Evolutionary conservation across 2,888 invertebrate genomes (phyloP).

Genomic region (Myathropa florea): DNA sequence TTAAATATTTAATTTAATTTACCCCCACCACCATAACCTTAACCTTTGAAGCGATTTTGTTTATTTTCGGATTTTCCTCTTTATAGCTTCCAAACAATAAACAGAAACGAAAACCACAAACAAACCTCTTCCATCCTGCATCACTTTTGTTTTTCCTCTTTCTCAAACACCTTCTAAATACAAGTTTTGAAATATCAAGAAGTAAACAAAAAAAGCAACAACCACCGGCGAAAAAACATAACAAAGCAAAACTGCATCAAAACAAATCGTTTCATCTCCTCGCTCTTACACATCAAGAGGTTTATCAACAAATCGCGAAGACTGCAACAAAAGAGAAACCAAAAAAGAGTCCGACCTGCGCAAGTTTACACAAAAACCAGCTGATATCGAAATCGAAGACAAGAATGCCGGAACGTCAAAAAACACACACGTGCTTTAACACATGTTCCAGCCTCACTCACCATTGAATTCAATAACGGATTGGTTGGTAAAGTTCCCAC

Average conservation of each 20-base stretch:
- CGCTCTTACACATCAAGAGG: not conserved
- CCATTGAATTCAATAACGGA: not conserved
- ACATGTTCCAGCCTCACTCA: conserved; percentile 6
- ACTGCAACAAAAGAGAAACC: not conserved
- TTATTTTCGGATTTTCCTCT: not conserved
- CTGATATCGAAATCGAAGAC: conserved; percentile 17
- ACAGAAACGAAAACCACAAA: not conserved
- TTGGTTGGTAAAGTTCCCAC: not conserved
- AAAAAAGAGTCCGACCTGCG: conserved; percentile 6
- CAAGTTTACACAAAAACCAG: conserved; percentile 37
- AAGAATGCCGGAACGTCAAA: conserved; percentile 41
- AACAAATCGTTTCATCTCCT: conserved; percentile 16
- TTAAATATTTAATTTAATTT: too few relatives aligned
- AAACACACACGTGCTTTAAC: conserved; percentile 29
- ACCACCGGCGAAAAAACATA: not conserved
- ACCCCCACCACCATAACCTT: not conserved
- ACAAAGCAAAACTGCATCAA: conserved; percentile 11
- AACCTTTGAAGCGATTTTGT: not conserved
- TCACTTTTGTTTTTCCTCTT: not conserved
- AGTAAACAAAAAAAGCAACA: not conserved
- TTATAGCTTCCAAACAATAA: not conserved
- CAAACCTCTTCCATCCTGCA: not conserved
- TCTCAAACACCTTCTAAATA: not conserved
- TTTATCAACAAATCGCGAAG: conserved; percentile 6
- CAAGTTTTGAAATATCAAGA: not conserved